Conservation (phyloP, 2,888 invertebrate genomes). For the Noctua pronuba region DNA sequence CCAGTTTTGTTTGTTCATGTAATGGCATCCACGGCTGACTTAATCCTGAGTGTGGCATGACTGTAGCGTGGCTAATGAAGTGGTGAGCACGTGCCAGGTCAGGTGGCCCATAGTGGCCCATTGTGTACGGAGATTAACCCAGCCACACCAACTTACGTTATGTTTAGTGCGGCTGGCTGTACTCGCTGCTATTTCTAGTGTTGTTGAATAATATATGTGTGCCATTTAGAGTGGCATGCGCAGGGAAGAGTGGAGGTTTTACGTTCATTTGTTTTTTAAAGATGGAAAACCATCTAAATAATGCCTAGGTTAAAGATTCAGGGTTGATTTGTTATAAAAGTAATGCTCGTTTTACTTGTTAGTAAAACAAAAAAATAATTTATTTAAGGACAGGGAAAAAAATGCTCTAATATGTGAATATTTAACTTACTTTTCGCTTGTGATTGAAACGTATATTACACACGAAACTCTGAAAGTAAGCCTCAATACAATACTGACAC, state of each 20-base stretch:
- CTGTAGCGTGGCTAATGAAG: conserved; percentile 17
- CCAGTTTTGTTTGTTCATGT: conserved; percentile 1
- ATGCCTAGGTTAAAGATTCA: too few species aligned
- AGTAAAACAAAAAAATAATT: too few species aligned
- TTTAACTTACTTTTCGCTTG: background rate
- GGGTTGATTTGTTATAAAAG: too few species aligned
- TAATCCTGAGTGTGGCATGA: background rate
- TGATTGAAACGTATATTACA: background rate
- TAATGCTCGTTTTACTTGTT: too few species aligned
- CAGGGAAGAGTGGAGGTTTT: background rate
- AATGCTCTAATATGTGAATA: too few species aligned
- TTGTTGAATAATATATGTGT: conserved; percentile 32
- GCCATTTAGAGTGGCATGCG: conserved; percentile 4
- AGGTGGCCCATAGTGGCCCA: conserved; percentile 6
- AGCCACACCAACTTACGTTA: conserved; percentile 25
- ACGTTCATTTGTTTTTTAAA: background rate
- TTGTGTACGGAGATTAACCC: conserved; percentile 15
- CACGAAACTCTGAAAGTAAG: background rate
- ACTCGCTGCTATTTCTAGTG: conserved; percentile 25
- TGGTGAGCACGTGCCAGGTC: conserved; percentile 15
- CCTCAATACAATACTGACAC: background rate
- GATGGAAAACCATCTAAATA: too few species aligned
- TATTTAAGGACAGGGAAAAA: too few species aligned
- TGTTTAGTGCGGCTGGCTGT: conserved; percentile 7
- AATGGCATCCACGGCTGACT: background rate